These are phyloP conservation scores for Lepidostoma basale DNA, from an alignment of 1,140 invertebrate genomes.

Conservation along the genomic window DNA sequence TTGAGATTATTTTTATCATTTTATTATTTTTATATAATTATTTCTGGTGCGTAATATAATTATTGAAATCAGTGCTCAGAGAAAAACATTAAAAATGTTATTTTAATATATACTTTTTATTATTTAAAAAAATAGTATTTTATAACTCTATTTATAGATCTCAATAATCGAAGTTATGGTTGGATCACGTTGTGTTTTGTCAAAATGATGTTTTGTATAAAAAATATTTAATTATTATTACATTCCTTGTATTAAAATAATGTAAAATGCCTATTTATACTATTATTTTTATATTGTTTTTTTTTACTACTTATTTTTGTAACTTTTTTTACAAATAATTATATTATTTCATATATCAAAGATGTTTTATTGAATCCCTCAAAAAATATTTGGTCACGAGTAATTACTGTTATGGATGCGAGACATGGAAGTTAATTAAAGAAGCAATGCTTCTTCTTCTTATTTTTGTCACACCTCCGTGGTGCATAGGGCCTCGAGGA, in stretches of 20 bases:
- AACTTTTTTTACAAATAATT: slow-evolving; percentile 38
- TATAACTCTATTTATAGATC: slow-evolving; percentile 19
- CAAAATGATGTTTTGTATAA: slow-evolving; percentile 25
- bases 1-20: too few relatives aligned
- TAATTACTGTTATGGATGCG: too few relatives aligned
- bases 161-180: slow-evolving; percentile 11
- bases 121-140: too few relatives aligned
- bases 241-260: neutral
- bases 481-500: too few relatives aligned
- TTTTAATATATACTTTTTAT: neutral
- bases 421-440: too few relatives aligned
- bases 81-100: too few relatives aligned
- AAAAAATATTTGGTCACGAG: too few relatives aligned
- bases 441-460: too few relatives aligned
- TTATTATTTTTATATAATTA: too few relatives aligned
- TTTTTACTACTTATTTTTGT: slow-evolving; percentile 18
- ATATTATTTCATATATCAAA: slow-evolving; percentile 34
- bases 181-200: neutral
- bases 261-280: slow-evolving; percentile 20
- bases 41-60: too few relatives aligned
- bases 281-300: slow-evolving; percentile 28
- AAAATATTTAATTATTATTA: slow-evolving; percentile 17
- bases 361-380: slow-evolving; percentile 19
- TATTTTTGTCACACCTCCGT: too few relatives aligned
- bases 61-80: too few relatives aligned